phyloP scores from a whole-genome alignment of 2,113 vertebrate species.

The Bagarius yarrelli region DNA sequence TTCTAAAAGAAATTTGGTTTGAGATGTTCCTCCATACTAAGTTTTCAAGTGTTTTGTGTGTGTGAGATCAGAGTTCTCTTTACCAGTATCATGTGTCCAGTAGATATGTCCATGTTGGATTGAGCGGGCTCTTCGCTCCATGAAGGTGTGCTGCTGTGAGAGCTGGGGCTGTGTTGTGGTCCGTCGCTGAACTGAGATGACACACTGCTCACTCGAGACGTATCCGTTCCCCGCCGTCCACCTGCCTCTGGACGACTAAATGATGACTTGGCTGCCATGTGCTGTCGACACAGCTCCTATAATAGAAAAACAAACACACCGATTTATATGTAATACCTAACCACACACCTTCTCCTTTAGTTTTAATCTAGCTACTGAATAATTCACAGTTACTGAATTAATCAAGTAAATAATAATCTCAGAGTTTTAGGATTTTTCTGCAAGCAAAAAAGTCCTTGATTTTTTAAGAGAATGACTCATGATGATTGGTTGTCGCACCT shows the following conservation, averaged over 20 bases:
- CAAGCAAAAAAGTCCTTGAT: background rate
- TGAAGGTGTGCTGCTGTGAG: slow-evolving; percentile 95
- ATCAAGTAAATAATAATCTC: background rate
- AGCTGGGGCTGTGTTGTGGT: slow-evolving; percentile 92
- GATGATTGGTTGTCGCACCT: slow-evolving; percentile 70
- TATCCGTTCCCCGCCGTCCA: slow-evolving; percentile 77
- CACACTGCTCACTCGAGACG: slow-evolving; percentile 91
- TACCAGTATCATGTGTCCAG: slow-evolving; percentile 98
- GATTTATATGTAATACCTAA: background rate
- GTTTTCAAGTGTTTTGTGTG: background rate
- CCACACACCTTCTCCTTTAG: background rate
- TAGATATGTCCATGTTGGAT: slow-evolving; percentile 99
- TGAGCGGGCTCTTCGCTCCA: slow-evolving; percentile 98
- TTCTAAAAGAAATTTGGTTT: too few species aligned
- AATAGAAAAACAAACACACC: background rate
- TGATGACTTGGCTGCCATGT: slow-evolving; percentile 93
- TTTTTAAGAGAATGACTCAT: background rate
- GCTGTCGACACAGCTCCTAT: slow-evolving; percentile 95
- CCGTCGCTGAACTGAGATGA: slow-evolving; percentile 96
- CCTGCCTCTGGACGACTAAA: slow-evolving; percentile 74
- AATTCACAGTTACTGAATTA: background rate
- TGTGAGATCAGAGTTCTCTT: slow-evolving; percentile 42
- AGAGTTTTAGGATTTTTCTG: background rate
- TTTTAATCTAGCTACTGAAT: background rate
- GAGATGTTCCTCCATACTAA: background rate